Evolutionary conservation across 2,888 invertebrate genomes (phyloP).

Genomic region (Diloba caeruleocephala): DNA sequence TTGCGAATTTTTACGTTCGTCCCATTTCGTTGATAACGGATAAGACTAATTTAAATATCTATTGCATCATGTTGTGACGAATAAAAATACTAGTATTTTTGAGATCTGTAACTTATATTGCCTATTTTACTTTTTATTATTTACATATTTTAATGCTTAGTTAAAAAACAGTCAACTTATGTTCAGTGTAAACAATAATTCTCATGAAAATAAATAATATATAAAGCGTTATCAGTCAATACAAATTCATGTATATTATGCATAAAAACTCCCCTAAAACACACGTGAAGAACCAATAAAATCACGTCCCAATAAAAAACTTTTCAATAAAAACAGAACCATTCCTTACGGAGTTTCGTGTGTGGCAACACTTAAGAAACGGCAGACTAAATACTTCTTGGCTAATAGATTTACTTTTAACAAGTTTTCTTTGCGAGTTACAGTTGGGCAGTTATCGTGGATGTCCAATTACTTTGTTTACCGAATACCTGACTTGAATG

Average conservation of each 20-base stretch:
- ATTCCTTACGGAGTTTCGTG: slow-evolving; percentile 38
- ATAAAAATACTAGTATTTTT: too few relatives aligned
- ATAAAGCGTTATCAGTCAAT: too few relatives aligned
- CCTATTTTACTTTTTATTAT: too few relatives aligned
- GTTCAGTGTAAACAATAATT: too few relatives aligned
- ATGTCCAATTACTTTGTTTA: slow-evolving; percentile 40
- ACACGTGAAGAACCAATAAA: slow-evolving; percentile 36
- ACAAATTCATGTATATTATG: background rate
- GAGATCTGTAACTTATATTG: too few relatives aligned
- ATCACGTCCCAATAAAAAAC: slow-evolving; percentile 23
- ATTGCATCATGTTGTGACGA: background rate
- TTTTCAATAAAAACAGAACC: slow-evolving; percentile 42
- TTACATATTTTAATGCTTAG: too few relatives aligned
- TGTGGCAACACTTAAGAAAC: slow-evolving; percentile 44
- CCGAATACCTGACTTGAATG: slow-evolving; percentile 19
- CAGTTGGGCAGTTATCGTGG: slow-evolving; percentile 21
- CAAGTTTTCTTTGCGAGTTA: slow-evolving; percentile 60
- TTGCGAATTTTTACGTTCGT: slow-evolving; percentile 7
- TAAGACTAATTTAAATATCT: background rate
- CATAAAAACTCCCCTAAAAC: slow-evolving; percentile 1
- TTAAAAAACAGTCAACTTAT: too few relatives aligned
- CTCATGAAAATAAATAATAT: too few relatives aligned
- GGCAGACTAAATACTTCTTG: slow-evolving; percentile 50
- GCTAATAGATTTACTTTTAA: slow-evolving; percentile 72
- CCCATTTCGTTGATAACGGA: background rate